A percentile compares a stretch with the other conserved stretches of the same genome.
Evolutionary conservation across 92 coral and sea anemone genomes (phyloP).

Genomic region (Anthopleura xanthogrammica): DNA sequence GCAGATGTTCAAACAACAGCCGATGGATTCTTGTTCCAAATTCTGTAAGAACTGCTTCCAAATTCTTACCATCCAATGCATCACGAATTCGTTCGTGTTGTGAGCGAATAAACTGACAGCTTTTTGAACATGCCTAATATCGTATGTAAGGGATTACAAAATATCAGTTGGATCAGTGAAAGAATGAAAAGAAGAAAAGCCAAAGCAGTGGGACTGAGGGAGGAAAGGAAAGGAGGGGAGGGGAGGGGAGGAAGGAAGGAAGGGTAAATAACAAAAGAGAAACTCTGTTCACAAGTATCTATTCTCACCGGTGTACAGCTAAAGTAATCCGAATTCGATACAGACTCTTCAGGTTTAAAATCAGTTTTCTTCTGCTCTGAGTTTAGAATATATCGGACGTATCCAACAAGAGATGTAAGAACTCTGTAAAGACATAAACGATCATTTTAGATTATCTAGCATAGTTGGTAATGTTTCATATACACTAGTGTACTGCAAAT

Average conservation of each 20-base stretch:
- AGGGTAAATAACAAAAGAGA: background rate
- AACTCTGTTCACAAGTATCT: background rate
- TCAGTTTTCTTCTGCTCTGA: constrained; percentile 96
- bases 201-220: background rate
- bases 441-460: no score
- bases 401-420: constrained; percentile 73
- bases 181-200: background rate
- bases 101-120: constrained; percentile 80
- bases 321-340: constrained; percentile 46
- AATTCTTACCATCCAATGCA: constrained; percentile 87
- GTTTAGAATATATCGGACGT: constrained; percentile 68
- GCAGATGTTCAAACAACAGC: constrained; percentile 86
- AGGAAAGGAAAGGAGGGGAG: background rate
- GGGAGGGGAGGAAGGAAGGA: background rate
- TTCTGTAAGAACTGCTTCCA: constrained; percentile 92
- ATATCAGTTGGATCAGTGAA: background rate
- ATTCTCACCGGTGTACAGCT: constrained; percentile 65
- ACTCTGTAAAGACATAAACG: constrained; percentile 41
- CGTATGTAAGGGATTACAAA: background rate
- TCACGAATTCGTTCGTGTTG: constrained; percentile 73
- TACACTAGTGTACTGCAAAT: no score
- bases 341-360: constrained; percentile 80
- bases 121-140: constrained; percentile 79
- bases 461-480: no score
- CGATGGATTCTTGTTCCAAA: constrained; percentile 94